Base-by-base conservation (phyloP, 2,888 invertebrate species). In the Sclerodermus sp. region DNA sequence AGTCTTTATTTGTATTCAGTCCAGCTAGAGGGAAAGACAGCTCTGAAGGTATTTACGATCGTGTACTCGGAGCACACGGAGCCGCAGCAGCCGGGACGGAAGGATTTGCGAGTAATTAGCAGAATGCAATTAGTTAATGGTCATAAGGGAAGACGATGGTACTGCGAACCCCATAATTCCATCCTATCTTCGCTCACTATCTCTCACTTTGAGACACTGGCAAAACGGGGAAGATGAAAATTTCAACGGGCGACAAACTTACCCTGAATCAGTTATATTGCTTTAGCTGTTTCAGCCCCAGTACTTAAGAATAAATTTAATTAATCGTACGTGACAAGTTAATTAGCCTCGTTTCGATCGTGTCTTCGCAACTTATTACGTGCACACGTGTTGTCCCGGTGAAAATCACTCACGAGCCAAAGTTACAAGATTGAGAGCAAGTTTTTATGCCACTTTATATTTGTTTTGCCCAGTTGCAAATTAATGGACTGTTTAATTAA, bases 71-170 rank as follows among this genome's bases (percentile, higher is more conserved):
- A 23, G 8, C 50, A 60, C 53, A 62, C 60, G 58, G 41, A 62
- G 53, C 47, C 47, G 45, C 36, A 51, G 49, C 56, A 51, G 53
- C 51, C 55, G 59, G 49, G 53, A 55, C 54, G 53, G 42, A 60
- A 57, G 58, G 64, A 64, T 65, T 65, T 63, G 55, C 53, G 55
- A 66, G 60, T 64, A 66, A 66, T 68, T 62, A 65, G 58, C 52
- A 52, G 57, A 60, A 62, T 60, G 61, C 63, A 68, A 68, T 68
- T 66, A 67, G 62, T 64, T 68, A 66, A 68, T 68, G 64, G 64
- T 57, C 58, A 55, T 57, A 54, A 55, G 55, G 53, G 53, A 56
- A 58, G 49, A 45, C 53, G 57, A 56, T 50, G 55, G 50, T 55
- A 62, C 55, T 31, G 17, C 47, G 49, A 49, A 46, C 48, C 46